A percentile compares a stretch with the other conserved stretches of the same genome.
Conservation (phyloP, 2,888 invertebrate species). For the Fragum fragum region DNA sequence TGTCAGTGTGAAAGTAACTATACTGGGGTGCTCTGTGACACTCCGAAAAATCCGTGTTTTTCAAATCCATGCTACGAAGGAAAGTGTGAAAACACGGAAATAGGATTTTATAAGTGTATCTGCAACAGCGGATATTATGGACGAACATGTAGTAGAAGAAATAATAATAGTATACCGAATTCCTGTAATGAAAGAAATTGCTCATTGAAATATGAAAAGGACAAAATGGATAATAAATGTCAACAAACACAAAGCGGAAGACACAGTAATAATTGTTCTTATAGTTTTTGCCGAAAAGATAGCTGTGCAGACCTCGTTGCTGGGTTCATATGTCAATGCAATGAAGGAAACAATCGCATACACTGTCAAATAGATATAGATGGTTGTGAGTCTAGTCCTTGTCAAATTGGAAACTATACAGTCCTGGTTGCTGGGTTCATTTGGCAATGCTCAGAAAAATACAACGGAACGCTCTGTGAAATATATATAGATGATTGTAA, state of each 20-base stretch:
- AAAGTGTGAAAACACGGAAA: background rate
- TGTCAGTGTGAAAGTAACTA: background rate
- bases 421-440: constrained; percentile 54
- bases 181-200: background rate
- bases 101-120: background rate
- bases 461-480: constrained; percentile 29
- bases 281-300: background rate
- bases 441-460: constrained; percentile 52
- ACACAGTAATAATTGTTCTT: background rate
- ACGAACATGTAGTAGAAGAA: constrained; percentile 53
- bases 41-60: background rate
- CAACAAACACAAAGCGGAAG: background rate
- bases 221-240: constrained; percentile 34
- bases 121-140: constrained; percentile 46
- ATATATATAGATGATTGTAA: constrained; percentile 19
- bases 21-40: constrained; percentile 11
- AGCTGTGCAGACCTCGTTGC: constrained; percentile 40
- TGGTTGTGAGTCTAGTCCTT: constrained; percentile 24
- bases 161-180: background rate
- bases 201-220: background rate
- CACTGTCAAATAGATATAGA: constrained; percentile 33
- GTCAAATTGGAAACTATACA: constrained; percentile 10
- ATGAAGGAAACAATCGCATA: background rate
- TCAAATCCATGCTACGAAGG: background rate
- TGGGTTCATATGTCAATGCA: constrained; percentile 4